Percentiles rank a stretch among this genome's conserved stretches.
Conservation (phyloP, 2,888 invertebrate genomes). For the Synergus laeviventris region DNA sequence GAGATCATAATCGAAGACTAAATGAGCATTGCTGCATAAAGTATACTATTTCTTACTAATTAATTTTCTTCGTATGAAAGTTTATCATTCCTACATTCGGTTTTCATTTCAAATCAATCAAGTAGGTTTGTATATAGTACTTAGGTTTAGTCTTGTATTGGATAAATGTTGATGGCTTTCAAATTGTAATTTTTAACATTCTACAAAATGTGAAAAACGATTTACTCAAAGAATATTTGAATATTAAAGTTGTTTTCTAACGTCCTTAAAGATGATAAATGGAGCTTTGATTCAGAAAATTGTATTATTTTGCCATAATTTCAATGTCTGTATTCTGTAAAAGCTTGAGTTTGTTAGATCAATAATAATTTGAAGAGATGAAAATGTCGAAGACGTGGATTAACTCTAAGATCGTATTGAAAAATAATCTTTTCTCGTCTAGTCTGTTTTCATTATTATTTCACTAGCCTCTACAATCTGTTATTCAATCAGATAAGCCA, state of each 20-base stretch:
- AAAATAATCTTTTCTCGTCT: constrained; percentile 67
- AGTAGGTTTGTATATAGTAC: constrained; percentile 6
- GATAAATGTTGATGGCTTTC: too few species aligned
- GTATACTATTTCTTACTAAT: neutral
- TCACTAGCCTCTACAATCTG: constrained; percentile 57
- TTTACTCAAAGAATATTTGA: too few species aligned
- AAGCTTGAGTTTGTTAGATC: too few species aligned
- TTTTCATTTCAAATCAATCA: neutral
- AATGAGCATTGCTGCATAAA: neutral
- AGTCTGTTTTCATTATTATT: constrained; percentile 55
- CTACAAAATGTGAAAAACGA: too few species aligned
- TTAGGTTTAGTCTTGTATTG: constrained; percentile 24
- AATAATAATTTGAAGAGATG: constrained; percentile 51
- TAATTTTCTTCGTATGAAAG: neutral
- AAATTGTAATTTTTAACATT: too few species aligned
- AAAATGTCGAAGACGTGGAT: constrained; percentile 59
- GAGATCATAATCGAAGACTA: neutral
- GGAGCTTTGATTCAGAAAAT: too few species aligned
- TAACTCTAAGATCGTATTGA: constrained; percentile 65
- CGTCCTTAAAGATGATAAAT: too few species aligned
- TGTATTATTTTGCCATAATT: too few species aligned
- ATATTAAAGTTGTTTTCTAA: too few species aligned
- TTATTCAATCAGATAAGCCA: constrained; percentile 55
- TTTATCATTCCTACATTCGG: neutral
- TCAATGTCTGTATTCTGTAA: too few species aligned